Percentiles rank a stretch among this genome's conserved stretches.
Conservation (phyloP, 2,888 invertebrate genomes). For the Cantharis rustica region DNA sequence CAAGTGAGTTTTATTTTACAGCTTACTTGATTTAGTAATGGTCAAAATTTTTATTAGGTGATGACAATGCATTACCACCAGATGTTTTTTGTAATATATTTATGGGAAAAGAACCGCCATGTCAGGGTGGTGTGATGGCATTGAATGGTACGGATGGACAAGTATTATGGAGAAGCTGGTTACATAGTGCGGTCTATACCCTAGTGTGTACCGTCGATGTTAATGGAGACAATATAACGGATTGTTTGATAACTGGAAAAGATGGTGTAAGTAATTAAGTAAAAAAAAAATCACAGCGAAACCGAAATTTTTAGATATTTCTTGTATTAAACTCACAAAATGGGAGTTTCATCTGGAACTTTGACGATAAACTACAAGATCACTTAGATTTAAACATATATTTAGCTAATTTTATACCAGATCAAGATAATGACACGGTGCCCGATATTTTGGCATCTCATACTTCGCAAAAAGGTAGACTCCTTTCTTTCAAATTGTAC, state of each 20-base stretch:
- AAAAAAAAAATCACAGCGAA: background rate
- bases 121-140: conserved; percentile 77
- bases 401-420: conserved; percentile 71
- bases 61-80: conserved; percentile 61
- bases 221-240: conserved; percentile 68
- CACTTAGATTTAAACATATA: conserved; percentile 64
- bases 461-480: conserved; percentile 58
- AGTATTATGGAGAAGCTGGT: conserved; percentile 76
- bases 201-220: conserved; percentile 75
- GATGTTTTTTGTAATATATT: conserved; percentile 68
- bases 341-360: conserved; percentile 70
- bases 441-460: conserved; percentile 74
- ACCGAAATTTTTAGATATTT: conserved; percentile 57
- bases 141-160: conserved; percentile 74
- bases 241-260: conserved; percentile 75
- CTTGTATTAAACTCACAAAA: conserved; percentile 69
- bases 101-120: conserved; percentile 67
- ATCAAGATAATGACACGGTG: conserved; percentile 71
- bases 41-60: conserved; percentile 39
- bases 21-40: conserved; percentile 44
- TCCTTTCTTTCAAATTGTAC: background rate
- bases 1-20: conserved; percentile 58
- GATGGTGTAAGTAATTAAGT: conserved; percentile 63
- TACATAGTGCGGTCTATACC: conserved; percentile 73
- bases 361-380: conserved; percentile 56